Evolutionary conservation across 2,113 vertebrate species (phyloP).

Genomic region (Entelurus aequoreus): DNA sequence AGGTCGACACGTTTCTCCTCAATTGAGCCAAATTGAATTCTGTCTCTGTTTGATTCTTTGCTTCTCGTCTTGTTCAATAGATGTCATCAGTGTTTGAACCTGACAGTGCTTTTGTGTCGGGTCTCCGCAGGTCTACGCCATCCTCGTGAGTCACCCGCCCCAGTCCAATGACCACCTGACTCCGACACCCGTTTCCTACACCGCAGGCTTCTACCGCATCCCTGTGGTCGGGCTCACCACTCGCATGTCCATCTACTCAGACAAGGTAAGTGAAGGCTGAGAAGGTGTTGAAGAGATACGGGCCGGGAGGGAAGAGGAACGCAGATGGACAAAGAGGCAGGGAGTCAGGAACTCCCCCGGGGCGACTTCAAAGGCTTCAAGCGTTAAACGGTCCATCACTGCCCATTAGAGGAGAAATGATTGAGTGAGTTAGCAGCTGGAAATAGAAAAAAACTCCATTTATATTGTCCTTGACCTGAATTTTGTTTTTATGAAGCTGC

Average conservation of each 20-base stretch:
- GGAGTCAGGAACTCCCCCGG: slow-evolving; percentile 36
- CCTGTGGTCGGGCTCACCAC: slow-evolving; percentile 95
- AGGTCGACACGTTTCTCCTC: no score
- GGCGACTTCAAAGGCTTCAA: slow-evolving; percentile 35
- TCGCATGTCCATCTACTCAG: slow-evolving; percentile 98
- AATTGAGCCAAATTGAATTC: no score
- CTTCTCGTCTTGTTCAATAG: no score
- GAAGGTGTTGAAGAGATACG: slow-evolving; percentile 2
- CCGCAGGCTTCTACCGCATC: slow-evolving; percentile 98
- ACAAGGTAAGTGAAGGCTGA: slow-evolving; percentile 81
- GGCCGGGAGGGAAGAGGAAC: slow-evolving; percentile 8
- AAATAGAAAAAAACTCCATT: slow-evolving; percentile 50
- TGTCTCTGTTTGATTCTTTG: no score
- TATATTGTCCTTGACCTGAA: slow-evolving; percentile 36
- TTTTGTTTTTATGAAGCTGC: slow-evolving; percentile 29
- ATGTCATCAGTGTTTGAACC: no score
- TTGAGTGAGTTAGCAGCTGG: slow-evolving; percentile 49
- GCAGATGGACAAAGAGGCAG: slow-evolving; percentile 9
- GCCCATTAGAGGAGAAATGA: slow-evolving; percentile 51
- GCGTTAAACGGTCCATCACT: slow-evolving; percentile 54
- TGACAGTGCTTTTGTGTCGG: no score
- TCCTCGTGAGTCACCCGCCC: slow-evolving; percentile 96
- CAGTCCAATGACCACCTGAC: slow-evolving; percentile 97
- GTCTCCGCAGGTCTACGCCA: slow-evolving; percentile 86
- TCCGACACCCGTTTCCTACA: slow-evolving; percentile 97